Base-by-base conservation (phyloP, 2,888 invertebrate genomes). In the Sericinus montela region DNA sequence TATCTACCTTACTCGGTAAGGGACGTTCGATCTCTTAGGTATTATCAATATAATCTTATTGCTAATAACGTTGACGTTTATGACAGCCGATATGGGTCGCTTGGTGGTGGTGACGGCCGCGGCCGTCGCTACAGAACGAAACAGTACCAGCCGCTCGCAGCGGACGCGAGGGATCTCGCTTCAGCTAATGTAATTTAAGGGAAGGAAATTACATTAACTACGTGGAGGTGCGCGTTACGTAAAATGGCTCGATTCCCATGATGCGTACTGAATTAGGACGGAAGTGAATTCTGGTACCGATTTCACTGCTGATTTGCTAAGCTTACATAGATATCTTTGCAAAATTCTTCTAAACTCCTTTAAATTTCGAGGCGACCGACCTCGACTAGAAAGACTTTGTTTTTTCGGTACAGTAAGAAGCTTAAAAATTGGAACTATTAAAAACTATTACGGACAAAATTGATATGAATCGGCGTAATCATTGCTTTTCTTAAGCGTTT, bases 161-260 rank as follows among this genome's bases (percentile, higher is more conserved):
- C 60, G 61, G 52, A 50, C 61, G 51, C 54, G 32, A 57, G 37
- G 39, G 32, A 54, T 60, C 59, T 59, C 55, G 56, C 69, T 59
- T 61, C 72, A 63, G 78, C 74, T 76, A 78, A 80, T 81, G 84
- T 80, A 80, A 82, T 72, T 66, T 69, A 71, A 83, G 86, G 85
- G 79, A 82, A 84, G 80, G 73, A 66, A 73, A 82, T 80, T 82
- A 82, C 86, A 84, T 80, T 77, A 80, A 75, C 80, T 78, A 72
- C 71, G 69, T 70, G 78, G 75, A 73, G 81, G 80, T 82, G 86
- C 85, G 84, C 84, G 84, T 87, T 87, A 87, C 87, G 80, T 87
- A 87, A 88, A 88, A 88, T 88, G 87, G 87, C 87, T 88, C 87
- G 87, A 87, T 84, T 86, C 82, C 79, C 84, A 87, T 84, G 80